Evolutionary conservation across 1,140 invertebrate genomes (phyloP).

Genomic region (Drosophila willistoni): DNA sequence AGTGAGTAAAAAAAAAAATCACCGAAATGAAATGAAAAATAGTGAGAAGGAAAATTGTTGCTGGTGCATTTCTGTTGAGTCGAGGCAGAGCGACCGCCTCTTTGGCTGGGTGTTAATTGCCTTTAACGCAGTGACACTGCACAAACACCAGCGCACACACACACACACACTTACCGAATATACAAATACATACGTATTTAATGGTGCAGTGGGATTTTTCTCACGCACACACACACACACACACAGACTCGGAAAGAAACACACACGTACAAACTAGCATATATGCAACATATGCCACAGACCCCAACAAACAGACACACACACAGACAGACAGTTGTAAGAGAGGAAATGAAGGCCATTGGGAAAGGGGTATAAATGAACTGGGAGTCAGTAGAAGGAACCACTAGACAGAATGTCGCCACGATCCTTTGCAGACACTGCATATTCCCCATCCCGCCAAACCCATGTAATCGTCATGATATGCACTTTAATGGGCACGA

Average conservation of each 20-base stretch:
- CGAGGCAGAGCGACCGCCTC: neutral
- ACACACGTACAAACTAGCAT: neutral
- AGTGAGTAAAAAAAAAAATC: constrained; percentile 41
- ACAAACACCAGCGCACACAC: constrained; percentile 47
- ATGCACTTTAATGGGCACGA: constrained; percentile 54
- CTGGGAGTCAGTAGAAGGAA: neutral
- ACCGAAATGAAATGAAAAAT: constrained; percentile 46
- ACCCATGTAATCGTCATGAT: constrained; percentile 52
- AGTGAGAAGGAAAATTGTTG: constrained; percentile 39
- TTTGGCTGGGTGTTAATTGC: constrained; percentile 62
- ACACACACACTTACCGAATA: neutral
- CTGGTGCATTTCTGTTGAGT: constrained; percentile 22
- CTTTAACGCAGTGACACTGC: constrained; percentile 73
- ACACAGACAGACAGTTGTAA: constrained; percentile 38
- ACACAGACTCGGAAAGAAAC: constrained; percentile 15
- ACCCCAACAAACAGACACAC: constrained; percentile 45
- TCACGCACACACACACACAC: constrained; percentile 19
- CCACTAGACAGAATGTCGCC: neutral
- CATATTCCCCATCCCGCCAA: neutral
- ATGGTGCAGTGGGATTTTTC: constrained; percentile 60
- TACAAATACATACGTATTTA: constrained; percentile 64
- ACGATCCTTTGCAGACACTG: constrained; percentile 37
- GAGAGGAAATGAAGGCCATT: constrained; percentile 17
- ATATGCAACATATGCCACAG: constrained; percentile 61
- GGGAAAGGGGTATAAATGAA: neutral